phyloP scores from a whole-genome alignment of 2,113 vertebrate species.

The Oryzias woworae region DNA sequence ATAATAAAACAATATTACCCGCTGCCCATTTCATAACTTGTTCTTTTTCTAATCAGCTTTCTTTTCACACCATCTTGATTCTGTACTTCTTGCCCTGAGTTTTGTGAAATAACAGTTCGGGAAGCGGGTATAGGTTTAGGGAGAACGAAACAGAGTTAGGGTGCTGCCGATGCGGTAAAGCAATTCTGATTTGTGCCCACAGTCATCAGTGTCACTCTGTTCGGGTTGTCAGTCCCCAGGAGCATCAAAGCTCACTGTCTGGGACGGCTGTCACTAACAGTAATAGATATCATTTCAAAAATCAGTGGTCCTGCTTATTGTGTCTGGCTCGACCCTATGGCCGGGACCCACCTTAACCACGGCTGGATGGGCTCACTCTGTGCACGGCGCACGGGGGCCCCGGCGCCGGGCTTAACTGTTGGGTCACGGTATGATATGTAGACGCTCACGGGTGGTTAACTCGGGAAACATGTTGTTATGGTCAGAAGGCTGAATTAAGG shows the following conservation, averaged over 20 bases:
- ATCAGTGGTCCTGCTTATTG: slow-evolving; percentile 64
- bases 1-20: background rate
- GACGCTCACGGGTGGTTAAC: slow-evolving; percentile 66
- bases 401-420: slow-evolving; percentile 70
- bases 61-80: background rate
- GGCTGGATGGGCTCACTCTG: slow-evolving; percentile 51
- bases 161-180: slow-evolving; percentile 80
- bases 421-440: slow-evolving; percentile 69
- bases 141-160: slow-evolving; percentile 46
- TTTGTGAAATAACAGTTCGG: slow-evolving; percentile 27
- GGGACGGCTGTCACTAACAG: slow-evolving; percentile 86
- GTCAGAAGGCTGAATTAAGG: slow-evolving; percentile 28
- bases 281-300: slow-evolving; percentile 91
- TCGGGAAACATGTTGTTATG: slow-evolving; percentile 62
- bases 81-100: slow-evolving; percentile 30
- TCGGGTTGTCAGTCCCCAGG: slow-evolving; percentile 79
- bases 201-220: slow-evolving; percentile 85
- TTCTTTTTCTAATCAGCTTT: background rate
- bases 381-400: slow-evolving; percentile 43
- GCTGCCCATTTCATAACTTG: background rate
- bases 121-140: slow-evolving; percentile 42
- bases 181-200: slow-evolving; percentile 89
- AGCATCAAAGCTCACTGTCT: slow-evolving; percentile 79
- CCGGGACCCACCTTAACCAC: slow-evolving; percentile 67
- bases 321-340: slow-evolving; percentile 63